Percentiles rank a stretch among this genome's conserved stretches.
Evolutionary conservation across 2,888 invertebrate species (phyloP).

Genomic region (Tetrapedia diversipes): DNA sequence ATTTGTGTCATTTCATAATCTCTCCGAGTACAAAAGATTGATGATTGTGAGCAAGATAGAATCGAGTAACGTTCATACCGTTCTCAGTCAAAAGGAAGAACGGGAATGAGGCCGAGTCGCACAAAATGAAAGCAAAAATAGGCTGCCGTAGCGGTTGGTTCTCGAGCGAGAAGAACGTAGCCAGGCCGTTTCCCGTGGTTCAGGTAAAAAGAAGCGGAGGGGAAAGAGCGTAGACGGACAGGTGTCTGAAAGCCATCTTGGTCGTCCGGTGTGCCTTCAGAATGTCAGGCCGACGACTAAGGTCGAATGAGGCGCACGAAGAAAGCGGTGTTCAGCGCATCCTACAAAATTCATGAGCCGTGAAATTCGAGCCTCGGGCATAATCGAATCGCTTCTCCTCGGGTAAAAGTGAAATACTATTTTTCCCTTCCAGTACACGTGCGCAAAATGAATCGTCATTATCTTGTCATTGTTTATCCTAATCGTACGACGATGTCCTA

Average conservation of each 20-base stretch:
- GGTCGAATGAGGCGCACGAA: conserved; percentile 41
- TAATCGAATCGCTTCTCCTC: conserved; percentile 31
- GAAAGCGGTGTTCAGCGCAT: conserved; percentile 52
- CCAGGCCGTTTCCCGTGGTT: not conserved
- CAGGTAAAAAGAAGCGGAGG: conserved; percentile 5
- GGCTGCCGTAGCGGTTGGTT: not conserved
- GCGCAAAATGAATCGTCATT: not conserved
- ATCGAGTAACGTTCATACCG: not conserved
- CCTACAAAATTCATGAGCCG: conserved; percentile 62
- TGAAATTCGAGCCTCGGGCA: conserved; percentile 47
- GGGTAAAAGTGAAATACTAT: conserved; percentile 29
- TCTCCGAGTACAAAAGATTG: no score
- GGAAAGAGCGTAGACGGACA: conserved; percentile 35
- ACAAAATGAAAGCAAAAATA: conserved; percentile 41
- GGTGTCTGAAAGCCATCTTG: conserved; percentile 55
- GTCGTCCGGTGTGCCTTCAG: conserved; percentile 26
- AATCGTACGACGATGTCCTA: not conserved
- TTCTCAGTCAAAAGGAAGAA: not conserved
- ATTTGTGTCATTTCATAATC: no score
- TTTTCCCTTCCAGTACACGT: not conserved
- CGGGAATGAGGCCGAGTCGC: not conserved
- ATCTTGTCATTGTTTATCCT: not conserved
- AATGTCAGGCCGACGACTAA: conserved; percentile 41
- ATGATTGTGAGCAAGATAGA: not conserved
- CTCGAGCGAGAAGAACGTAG: not conserved